Evolutionary conservation across 2,113 vertebrate genomes (phyloP).

Genomic region (Barnardius zonarius): DNA sequence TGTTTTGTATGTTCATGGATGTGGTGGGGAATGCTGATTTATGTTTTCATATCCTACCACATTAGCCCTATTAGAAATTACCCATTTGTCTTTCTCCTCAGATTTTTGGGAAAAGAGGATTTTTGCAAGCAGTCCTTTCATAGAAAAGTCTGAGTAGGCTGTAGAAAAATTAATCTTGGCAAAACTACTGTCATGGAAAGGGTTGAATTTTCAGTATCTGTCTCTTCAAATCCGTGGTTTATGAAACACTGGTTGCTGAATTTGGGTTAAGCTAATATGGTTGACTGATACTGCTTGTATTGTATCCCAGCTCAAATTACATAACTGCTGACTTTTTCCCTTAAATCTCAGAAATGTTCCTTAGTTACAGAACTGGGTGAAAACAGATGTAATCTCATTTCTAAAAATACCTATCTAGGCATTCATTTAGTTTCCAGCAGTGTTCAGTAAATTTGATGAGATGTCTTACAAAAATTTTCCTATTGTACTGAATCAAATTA

Average conservation of each 20-base stretch:
- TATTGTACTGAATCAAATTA: not conserved
- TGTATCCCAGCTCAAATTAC: not conserved
- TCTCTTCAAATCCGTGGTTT: not conserved
- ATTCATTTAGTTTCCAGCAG: not conserved
- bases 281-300: not conserved
- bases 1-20: conserved; percentile 17
- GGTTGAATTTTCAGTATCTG: not conserved
- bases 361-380: not conserved
- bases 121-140: not conserved
- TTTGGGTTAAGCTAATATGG: not conserved
- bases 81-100: not conserved
- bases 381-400: not conserved
- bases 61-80: not conserved
- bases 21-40: not conserved
- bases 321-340: not conserved
- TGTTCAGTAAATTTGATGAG: not conserved
- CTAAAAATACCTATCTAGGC: not conserved
- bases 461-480: not conserved
- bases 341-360: not conserved
- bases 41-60: not conserved
- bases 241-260: not conserved
- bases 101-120: not conserved
- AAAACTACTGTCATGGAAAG: not conserved
- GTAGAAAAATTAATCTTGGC: not conserved
- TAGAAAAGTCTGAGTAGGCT: not conserved